Base-by-base conservation (phyloP, 1,140 invertebrate genomes). In the Agrilus planipennis region DNA sequence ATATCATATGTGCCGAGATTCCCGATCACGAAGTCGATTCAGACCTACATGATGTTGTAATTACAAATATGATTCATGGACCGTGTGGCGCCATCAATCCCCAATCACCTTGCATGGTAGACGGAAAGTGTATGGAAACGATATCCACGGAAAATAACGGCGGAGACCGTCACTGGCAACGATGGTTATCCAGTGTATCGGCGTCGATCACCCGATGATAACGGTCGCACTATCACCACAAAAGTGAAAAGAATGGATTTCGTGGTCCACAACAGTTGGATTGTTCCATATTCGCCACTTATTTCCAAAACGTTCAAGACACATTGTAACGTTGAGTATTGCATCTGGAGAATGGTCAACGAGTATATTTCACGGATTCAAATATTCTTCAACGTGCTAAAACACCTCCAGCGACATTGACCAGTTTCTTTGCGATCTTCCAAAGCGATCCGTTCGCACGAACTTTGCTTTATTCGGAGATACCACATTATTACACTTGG, bases 1-100 rank as follows among this genome's bases (percentile, higher is more conserved):
- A 54, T 10, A 40, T 58, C 18, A 55, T 66, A 34, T 60, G 35
- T 35, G 64, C 64, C 7, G 64, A 69, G 55, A 57, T 70, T 34
- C 63, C 68, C 2, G 53, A 69, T 54, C 21, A 22, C 18, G 27
- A 44, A 39, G 45, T 35, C 36, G 57, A 72, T 54, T 56, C 57
- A 38, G 23, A 30, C 27, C 38, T 67, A 11, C 54, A 52, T 51
- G 50, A 56, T 14, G 50, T 58, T 44, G 49, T 61, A 4, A 59
- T 38, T 14, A 52, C 34, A 37, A 55, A 57, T 38, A 65, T 67
- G 64, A 65, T 70, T 40, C 48, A 59, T 47, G 41, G 52, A 51
- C 19, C 52, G 46, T 59, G 53, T 45, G 52, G 58, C 22, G 11
- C n/a, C 21, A 12, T 59, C 1, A 68, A 63, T 39, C 9, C 0